These are phyloP conservation scores for Brachypteracias leptosomus DNA, from an alignment of 2,113 vertebrate genomes.

Conservation along the genomic window DNA sequence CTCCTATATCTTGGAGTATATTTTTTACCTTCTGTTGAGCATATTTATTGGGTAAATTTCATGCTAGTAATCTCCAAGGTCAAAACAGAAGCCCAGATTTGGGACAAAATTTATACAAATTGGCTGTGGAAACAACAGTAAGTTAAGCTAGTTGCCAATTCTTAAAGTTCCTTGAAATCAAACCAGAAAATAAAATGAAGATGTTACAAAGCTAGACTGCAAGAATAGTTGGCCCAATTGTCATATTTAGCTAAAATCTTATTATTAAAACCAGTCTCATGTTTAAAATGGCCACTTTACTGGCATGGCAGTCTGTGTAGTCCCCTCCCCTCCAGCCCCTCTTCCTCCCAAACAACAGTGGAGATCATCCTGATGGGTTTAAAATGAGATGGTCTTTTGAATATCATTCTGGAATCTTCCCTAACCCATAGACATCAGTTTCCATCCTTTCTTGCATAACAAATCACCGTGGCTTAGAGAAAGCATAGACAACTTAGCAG, in stretches of 20 bases:
- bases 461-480: background rate
- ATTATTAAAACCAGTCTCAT: background rate
- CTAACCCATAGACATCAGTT: background rate
- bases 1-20: background rate
- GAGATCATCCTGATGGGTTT: background rate
- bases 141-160: background rate
- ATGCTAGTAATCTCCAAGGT: conserved; percentile 1
- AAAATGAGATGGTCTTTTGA: background rate
- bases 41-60: background rate
- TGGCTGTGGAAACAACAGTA: background rate
- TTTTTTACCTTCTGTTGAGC: conserved; percentile 5
- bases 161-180: too few relatives aligned
- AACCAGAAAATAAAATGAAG: background rate
- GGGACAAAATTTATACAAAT: conserved; percentile 17
- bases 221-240: background rate
- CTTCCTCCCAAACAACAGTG: background rate
- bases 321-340: background rate
- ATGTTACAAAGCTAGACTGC: background rate
- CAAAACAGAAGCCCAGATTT: conserved; percentile 28
- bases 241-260: background rate
- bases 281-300: background rate
- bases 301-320: background rate
- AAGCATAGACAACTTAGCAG: background rate
- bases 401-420: background rate
- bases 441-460: background rate